Evolutionary conservation across 2,888 invertebrate genomes (phyloP), one percentile per base, ranked within the genome.

Genomic region (Cheilosia soror): DNA sequence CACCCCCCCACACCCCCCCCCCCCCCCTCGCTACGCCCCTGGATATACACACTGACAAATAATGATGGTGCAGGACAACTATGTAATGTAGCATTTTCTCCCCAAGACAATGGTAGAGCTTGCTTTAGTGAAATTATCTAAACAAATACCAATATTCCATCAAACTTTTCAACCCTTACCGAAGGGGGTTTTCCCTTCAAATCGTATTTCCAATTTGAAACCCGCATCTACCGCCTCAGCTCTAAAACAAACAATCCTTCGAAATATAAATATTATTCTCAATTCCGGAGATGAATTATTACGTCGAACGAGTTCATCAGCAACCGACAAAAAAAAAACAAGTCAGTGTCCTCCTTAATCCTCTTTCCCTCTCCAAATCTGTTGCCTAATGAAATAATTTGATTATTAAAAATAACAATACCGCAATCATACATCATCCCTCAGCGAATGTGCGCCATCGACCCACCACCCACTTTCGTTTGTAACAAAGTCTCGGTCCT

Each of bases 331-430:
- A 20, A 51, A 27, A 29, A 27, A 25, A 27, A 4, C 7, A 20
- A 11, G 7, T 4, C 6, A 47, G 15, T 0, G 13, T 44, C 44
- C 15, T 51, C 27, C 27, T n/a, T 2, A 51, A 27, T 7, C 25
- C 27, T 13, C 47, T 15, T 15, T 47, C 13, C 62, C 33, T 55
- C 11, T 25, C 9, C 27, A 27, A 33, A 27, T 15, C 55, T 42
- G 42, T 27, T 31, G 44, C 25, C 78, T 79, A 79, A 72, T 79
- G 78, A 79, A 79, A 79, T 72, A 79, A 79, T 79, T 79, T 72
- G 78, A 79, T 79, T 79, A 79, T 79, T 79, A 71, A 79, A 79
- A 79, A 79, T 78, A 71, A 72, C 71, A 78, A 78, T 71, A 78
- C 71, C 57, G 15, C 58, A 55, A 58, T 65, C 78, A 72, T 72